These are phyloP conservation scores for Felis catus DNA, from an alignment of 2,113 vertebrate species.

Conservation along the genomic window DNA sequence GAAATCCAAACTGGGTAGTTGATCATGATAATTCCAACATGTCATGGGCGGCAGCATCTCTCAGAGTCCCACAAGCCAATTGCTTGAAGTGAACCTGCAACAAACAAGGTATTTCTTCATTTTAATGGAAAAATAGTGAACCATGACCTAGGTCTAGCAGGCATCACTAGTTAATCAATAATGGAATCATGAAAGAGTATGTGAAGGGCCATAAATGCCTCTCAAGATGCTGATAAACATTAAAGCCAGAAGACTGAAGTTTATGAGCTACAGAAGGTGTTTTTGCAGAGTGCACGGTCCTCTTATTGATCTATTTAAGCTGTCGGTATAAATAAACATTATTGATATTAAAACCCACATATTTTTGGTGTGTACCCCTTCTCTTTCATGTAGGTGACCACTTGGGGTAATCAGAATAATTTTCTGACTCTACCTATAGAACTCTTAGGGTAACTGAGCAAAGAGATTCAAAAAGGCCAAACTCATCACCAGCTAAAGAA, in stretches of 20 bases:
- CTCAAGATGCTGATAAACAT: conserved; percentile 40
- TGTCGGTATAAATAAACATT: neutral
- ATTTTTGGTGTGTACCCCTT: neutral
- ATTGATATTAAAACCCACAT: neutral
- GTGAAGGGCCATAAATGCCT: neutral
- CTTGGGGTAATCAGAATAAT: neutral
- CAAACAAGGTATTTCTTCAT: conserved; percentile 67
- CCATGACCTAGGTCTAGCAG: neutral
- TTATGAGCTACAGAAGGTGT: neutral
- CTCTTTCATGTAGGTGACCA: neutral
- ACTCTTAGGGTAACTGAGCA: neutral
- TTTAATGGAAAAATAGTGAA: conserved; percentile 73
- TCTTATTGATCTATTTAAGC: neutral
- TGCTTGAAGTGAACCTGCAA: conserved; percentile 81
- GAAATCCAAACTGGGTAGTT: conserved; percentile 80
- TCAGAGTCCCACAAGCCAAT: conserved; percentile 75
- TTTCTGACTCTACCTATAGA: neutral
- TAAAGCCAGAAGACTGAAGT: neutral
- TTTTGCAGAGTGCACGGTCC: neutral
- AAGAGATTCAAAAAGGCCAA: neutral
- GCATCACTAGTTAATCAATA: conserved; percentile 13
- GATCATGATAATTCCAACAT: conserved; percentile 82
- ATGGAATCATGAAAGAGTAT: conserved; percentile 27
- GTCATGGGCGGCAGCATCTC: conserved; percentile 80
- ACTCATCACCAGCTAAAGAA: neutral